Conservation (phyloP, 2,797 vertebrate genomes). For the Potorous gilbertii region DNA sequence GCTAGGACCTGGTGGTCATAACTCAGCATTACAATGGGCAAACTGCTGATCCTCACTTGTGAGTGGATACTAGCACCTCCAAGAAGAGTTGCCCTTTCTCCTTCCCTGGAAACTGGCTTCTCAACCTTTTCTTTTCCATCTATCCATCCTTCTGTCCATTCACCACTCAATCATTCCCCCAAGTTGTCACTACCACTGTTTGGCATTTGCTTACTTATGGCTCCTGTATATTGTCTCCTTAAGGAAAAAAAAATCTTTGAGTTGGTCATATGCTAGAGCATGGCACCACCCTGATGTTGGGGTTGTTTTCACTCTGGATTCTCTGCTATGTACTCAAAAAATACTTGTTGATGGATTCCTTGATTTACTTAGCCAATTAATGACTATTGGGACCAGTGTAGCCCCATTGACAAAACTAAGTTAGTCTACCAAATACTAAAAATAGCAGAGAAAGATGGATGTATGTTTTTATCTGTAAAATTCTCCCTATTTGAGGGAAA, state of each 20-base stretch:
- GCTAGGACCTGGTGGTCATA: not conserved
- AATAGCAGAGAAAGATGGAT: not conserved
- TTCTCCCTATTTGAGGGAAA: not conserved
- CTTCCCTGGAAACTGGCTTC: not conserved
- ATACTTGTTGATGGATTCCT: not conserved
- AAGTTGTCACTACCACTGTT: not conserved
- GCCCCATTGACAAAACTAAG: not conserved
- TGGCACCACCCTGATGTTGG: not conserved
- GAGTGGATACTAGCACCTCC: not conserved
- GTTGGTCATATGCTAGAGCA: not conserved
- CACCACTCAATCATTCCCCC: too few relatives aligned
- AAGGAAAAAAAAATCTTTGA: not conserved
- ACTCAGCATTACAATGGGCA: slow-evolving; percentile 63
- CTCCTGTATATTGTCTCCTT: not conserved
- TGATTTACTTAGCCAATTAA: not conserved
- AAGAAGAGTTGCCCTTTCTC: not conserved
- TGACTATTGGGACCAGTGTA: not conserved
- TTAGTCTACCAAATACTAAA: not conserved
- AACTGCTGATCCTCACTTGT: slow-evolving; percentile 59
- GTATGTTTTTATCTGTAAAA: not conserved
- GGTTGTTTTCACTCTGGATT: not conserved
- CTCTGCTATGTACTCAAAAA: not conserved
- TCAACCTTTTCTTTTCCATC: not conserved
- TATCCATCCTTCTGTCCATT: not conserved
- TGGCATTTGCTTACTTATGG: not conserved